Evolutionary conservation across 2,797 vertebrate species (phyloP).

Genomic region (Knipowitschia caucasica): DNA sequence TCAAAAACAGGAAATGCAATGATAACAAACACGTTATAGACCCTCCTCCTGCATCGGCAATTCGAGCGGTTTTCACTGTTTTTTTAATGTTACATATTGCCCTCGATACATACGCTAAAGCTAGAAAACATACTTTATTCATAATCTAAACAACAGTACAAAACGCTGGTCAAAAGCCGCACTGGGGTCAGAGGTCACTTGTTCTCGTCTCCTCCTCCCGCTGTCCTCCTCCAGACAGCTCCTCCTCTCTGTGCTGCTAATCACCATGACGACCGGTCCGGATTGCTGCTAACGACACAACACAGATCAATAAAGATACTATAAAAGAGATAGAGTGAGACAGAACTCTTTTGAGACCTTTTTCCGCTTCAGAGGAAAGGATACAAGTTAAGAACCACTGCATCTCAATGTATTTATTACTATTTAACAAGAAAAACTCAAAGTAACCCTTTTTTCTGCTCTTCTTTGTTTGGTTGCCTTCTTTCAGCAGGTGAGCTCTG

Average conservation of each 20-base stretch:
- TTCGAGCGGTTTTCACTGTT: no score
- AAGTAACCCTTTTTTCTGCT: conserved; percentile 81
- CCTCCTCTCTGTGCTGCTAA: conserved; percentile 86
- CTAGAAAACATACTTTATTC: no score
- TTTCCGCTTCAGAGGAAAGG: conserved; percentile 82
- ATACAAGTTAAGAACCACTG: conserved; percentile 83
- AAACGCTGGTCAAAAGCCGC: no score
- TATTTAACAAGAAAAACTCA: conserved; percentile 84
- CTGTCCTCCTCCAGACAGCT: conserved; percentile 78
- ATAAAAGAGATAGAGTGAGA: conserved; percentile 73
- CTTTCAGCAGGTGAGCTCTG: conserved; percentile 81
- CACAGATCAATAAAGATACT: conserved; percentile 84
- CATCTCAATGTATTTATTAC: conserved; percentile 89
- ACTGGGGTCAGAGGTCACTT: background rate
- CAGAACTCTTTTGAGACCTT: conserved; percentile 83
- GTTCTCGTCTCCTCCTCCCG: conserved; percentile 60
- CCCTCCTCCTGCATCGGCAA: no score
- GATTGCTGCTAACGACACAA: conserved; percentile 87
- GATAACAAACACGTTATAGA: no score
- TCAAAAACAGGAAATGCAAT: no score
- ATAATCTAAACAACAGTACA: no score
- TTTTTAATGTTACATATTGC: no score
- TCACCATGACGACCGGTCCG: conserved; percentile 81
- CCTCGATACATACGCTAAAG: no score
- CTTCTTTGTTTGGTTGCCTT: conserved; percentile 82